Evolutionary conservation across 2,888 invertebrate genomes (phyloP).

Genomic region (Choreutis nemorana): DNA sequence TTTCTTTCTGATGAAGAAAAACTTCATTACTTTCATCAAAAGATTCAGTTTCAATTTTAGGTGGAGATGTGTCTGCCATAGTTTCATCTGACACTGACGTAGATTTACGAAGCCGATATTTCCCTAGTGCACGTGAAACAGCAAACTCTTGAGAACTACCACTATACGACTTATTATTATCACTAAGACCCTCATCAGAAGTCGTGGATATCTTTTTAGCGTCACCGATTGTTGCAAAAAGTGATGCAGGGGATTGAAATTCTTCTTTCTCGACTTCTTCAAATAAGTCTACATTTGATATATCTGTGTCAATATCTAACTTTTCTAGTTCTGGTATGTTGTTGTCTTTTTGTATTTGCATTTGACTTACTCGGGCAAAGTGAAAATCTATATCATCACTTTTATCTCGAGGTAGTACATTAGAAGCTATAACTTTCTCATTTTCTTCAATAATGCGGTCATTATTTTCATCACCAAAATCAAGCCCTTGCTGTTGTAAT

Average conservation of each 20-base stretch:
- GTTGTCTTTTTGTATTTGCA: conserved; percentile 58
- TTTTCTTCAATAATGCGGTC: conserved; percentile 43
- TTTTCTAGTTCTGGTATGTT: conserved; percentile 57
- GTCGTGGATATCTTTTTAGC: conserved; percentile 69
- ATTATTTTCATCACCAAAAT: conserved; percentile 35
- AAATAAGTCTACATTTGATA: conserved; percentile 64
- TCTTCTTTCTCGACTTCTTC: conserved; percentile 71
- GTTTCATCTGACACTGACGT: conserved; percentile 76
- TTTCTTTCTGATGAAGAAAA: conserved; percentile 28
- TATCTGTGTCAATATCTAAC: conserved; percentile 66
- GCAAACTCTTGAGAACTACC: conserved; percentile 85
- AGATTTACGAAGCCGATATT: conserved; percentile 78
- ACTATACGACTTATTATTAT: conserved; percentile 61
- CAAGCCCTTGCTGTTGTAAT: conserved; percentile 49
- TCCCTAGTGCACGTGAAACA: conserved; percentile 81
- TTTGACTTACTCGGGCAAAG: conserved; percentile 62
- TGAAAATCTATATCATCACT: conserved; percentile 61
- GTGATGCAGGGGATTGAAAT: conserved; percentile 68
- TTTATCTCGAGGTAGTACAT: conserved; percentile 44
- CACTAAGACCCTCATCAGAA: conserved; percentile 68
- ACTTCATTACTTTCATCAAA: conserved; percentile 29
- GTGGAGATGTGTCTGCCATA: conserved; percentile 55
- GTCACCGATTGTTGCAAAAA: conserved; percentile 80
- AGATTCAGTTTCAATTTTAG: conserved; percentile 31
- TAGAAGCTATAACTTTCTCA: conserved; percentile 27